These are phyloP conservation scores for Pocota personata DNA, from an alignment of 2,888 invertebrate species.

Conservation along the genomic window DNA sequence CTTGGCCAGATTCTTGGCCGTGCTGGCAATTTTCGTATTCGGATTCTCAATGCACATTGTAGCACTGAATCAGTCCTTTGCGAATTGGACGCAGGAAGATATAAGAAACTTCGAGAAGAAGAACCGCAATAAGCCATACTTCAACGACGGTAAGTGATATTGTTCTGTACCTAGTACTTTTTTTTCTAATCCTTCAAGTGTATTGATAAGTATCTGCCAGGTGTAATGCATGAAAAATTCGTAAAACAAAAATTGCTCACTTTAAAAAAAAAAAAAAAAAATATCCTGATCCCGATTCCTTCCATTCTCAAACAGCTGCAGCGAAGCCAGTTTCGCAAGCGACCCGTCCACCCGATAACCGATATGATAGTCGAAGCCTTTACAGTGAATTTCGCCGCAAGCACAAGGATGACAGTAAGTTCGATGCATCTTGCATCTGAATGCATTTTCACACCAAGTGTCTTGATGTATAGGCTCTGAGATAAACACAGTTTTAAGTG, in stretches of 20 bases:
- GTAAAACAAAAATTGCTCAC: constrained; percentile 26
- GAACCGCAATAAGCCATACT: constrained; percentile 84
- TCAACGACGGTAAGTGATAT: constrained; percentile 89
- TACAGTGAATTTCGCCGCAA: constrained; percentile 85
- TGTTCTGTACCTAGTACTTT: constrained; percentile 66
- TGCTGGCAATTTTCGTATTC: constrained; percentile 98
- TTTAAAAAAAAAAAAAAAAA: not conserved
- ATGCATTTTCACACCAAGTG: constrained; percentile 71
- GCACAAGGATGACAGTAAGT: constrained; percentile 88
- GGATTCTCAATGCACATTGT: constrained; percentile 99
- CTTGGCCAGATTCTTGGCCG: constrained; percentile 97
- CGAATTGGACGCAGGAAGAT: constrained; percentile 87
- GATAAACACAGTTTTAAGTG: constrained; percentile 45
- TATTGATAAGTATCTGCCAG: constrained; percentile 82
- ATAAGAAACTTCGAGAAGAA: constrained; percentile 85
- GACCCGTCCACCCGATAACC: constrained; percentile 80
- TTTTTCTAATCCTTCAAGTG: constrained; percentile 71
- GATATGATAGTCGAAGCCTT: constrained; percentile 80
- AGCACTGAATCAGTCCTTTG: constrained; percentile 97
- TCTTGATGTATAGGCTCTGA: constrained; percentile 68
- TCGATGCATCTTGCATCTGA: constrained; percentile 71
- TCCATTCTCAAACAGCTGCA: constrained; percentile 68
- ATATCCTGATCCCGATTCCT: constrained; percentile 60
- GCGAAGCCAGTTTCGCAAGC: constrained; percentile 73
- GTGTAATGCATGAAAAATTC: constrained; percentile 67